phyloP scores from a whole-genome alignment of 2,888 invertebrate species.

The Xiphydria camelus region DNA sequence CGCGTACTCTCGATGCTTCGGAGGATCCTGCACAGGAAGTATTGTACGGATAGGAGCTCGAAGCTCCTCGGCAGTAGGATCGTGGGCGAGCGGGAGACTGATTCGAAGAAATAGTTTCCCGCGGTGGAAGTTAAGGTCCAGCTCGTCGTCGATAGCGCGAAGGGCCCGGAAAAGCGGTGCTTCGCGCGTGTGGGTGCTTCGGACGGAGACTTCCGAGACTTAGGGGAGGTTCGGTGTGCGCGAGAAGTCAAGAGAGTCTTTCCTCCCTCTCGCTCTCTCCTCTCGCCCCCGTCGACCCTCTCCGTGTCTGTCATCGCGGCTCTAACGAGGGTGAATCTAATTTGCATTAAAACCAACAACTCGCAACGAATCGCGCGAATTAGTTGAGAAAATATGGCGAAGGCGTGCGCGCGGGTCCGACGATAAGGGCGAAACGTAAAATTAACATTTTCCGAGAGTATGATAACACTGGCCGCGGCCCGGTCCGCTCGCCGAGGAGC shows the following conservation, averaged over 20 bases:
- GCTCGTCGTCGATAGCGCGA: conserved; percentile 7
- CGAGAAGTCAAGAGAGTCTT: too few species aligned
- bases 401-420: background rate
- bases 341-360: conserved; percentile 22
- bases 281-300: too few species aligned
- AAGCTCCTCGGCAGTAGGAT: conserved; percentile 40
- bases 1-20: conserved; percentile 16
- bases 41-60: conserved; percentile 36
- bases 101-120: conserved; percentile 32
- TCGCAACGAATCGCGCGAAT: background rate
- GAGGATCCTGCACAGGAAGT: conserved; percentile 27
- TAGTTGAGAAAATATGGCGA: background rate
- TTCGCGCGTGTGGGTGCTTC: conserved; percentile 3
- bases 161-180: conserved; percentile 1
- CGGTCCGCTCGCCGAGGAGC: too few species aligned
- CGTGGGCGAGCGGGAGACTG: conserved; percentile 25
- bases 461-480: background rate
- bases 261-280: too few species aligned
- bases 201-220: conserved; percentile 4
- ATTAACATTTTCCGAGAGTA: background rate
- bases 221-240: too few species aligned
- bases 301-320: background rate
- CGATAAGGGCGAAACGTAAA: background rate
- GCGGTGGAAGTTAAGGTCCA: conserved; percentile 3
- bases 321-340: conserved; percentile 18